These are phyloP conservation scores for Lamproptera curius DNA, from an alignment of 2,888 invertebrate genomes.

Conservation along the genomic window DNA sequence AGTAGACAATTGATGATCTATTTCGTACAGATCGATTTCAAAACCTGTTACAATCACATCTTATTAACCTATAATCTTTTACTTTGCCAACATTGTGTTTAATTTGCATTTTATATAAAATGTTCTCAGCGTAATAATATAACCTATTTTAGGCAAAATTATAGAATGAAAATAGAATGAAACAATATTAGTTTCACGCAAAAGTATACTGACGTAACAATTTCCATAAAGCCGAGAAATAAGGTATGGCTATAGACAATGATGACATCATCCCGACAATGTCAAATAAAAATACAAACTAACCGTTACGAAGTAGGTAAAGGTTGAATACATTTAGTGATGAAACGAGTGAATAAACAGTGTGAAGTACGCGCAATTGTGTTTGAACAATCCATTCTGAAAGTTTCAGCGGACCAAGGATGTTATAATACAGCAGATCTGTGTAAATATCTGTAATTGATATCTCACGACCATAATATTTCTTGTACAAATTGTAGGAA, in stretches of 20 bases:
- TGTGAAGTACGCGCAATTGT: constrained; percentile 17
- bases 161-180: no score
- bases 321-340: constrained; percentile 17
- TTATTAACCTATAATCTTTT: no score
- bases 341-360: constrained; percentile 6
- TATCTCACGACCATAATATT: background rate
- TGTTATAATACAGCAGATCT: background rate
- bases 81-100: no score
- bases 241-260: constrained; percentile 11
- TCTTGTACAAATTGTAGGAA: no score
- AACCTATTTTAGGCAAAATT: no score
- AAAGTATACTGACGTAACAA: no score
- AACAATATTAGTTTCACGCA: no score
- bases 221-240: no score
- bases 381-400: constrained; percentile 1
- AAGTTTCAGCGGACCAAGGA: constrained; percentile 1
- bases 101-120: background rate
- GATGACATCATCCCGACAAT: constrained; percentile 11
- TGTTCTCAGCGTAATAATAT: background rate
- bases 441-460: background rate
- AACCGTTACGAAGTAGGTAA: constrained; percentile 10
- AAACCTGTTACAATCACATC: no score
- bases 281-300: constrained; percentile 6
- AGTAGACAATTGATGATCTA: no score
- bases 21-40: no score